Base-by-base conservation (phyloP, 2,113 vertebrate genomes). In the Scytalopus superciliaris region DNA sequence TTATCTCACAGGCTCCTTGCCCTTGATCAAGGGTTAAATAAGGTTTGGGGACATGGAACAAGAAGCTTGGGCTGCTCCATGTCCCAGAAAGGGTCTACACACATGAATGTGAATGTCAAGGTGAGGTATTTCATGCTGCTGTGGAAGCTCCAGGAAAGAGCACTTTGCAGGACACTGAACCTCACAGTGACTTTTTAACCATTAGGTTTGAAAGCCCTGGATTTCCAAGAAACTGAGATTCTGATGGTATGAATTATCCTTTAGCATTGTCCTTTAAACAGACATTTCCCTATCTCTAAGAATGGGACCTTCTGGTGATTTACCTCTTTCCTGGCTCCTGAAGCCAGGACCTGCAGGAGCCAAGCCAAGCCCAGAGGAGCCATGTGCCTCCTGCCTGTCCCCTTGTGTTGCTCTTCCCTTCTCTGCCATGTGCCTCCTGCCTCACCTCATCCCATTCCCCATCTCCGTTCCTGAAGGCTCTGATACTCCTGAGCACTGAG, bases 101-200 rank as follows among this genome's bases (percentile, higher is more conserved):
- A 4, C 30, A 0, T 0, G 4, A 7, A 0, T 5, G 50, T 7
- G 73, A 2, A 4, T 13, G 35, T 4, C 64, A 4, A 0, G 52
- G 56, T 4, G 45, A 18, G 49, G 10, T 2, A 3, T 22, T 44
- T 7, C 7, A 8, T 12, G 23, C 50, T 39, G 8, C 81, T 7
- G 4, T 0, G 84, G 42, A 6, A 37, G 56, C 70, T 42, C 4
- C 72, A n/a, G 80, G 14, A 15, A 18, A 3, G 2, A 5, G 27
- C 87, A 4, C 49, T 7, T 4, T 4, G 77, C 10, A 31, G 45
- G 31, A 16, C 30, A 0, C 4, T 10, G 39, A 31, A 2, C 23
- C 39, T 64, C 0, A 9, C 0, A 2, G 31, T 1, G 0, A 0
- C 7, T 11, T 40, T 28, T 2, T 11, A 47, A 6, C 44, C 14